Base-by-base conservation (phyloP, 2,888 invertebrate genomes). In the Chironomus tentans region DNA sequence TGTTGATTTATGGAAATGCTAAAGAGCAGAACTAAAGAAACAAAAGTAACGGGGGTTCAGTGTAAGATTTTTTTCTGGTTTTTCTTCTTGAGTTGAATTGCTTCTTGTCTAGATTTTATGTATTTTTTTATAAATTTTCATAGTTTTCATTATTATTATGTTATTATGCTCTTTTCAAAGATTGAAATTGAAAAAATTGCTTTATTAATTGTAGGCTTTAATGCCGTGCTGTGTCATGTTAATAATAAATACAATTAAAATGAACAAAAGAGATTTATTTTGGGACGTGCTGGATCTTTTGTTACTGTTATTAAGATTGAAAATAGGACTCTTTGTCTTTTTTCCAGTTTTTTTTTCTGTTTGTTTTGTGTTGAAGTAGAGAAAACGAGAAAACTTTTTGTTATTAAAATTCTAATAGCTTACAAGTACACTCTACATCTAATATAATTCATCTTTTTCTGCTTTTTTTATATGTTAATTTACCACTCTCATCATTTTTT, bases 61-160 rank as follows among this genome's bases (percentile, higher is more conserved):
- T 70, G 56, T n/a, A 56, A 71, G 21, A 28, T 18, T 68, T 22
- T 46, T 69, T 69, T 69, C 15, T 70, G 10, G 13, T 50, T 48
- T 22, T 22, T 71, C 21, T 70, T 70, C 70, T 70, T 56, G 71
- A 56, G 71, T 71, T 71, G 56, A 71, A 71, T 71, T 71, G 71
- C 71, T 71, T 70, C 38, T 48, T 70, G 48, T 70, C 70, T 15
- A 38, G 15, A 46, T 13, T 18, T 56, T 15, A 13, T 15, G 22
- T 65, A 22, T 28, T 10, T 38, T 38, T 38, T 38, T 38, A 10
- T 10, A 38, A 38, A 10, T 38, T 38, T 38, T 38, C 38, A 38
- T 38, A 38, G 38, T 38, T 38, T 38, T 38, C 38, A 38, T 38
- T 38, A 38, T 38, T 38, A 38, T 38, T 38, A 38, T 38, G 2